Evolutionary conservation across 2,888 invertebrate species (phyloP), one percentile per base, ranked within the genome.

Genomic region (Trichogramma evanescens): DNA sequence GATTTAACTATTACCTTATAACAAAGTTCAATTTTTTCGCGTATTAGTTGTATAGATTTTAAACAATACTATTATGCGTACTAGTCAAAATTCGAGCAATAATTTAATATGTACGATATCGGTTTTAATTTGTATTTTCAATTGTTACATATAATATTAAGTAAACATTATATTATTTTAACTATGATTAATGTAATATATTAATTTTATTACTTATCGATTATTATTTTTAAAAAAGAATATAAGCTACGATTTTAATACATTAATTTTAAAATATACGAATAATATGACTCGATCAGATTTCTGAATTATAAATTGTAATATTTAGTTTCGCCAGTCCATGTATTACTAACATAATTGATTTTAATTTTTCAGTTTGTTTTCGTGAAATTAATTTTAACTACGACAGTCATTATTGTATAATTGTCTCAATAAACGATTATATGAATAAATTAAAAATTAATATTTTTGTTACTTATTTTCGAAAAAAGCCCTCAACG

Each of bases 1-100:
- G 26, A 26, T 26, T 26, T 26, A 26, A 26, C 26, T 26, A 26
- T 26, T 26, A 26, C 26, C 26, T 26, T 26, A 26, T 26, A 26
- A 26, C 26, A 2, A 26, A 26, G 26, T 26, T 26, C 26, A 26
- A 26, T 26, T 26, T 26, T 2, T 26, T 26, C 26, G 26, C 26
- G 26, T 26, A 26, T 26, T 26, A 26, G 26, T 26, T 26, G 26
- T 26, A 26, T 26, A 26, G 26, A 26, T 26, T 26, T 26, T 26
- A 26, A 26, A 58, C 50, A 51, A 62, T 66, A 56, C 64, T 64
- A 64, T 40, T 59, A 63, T 66, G 66, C 65, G 72, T 73, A 72
- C 76, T 76, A 74, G 76, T 76, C 75, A 76, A 76, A 76, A 76
- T 75, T 75, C 68, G 66, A 73, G 67, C 68, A 69, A 70, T 68